Conservation (phyloP, 2,888 invertebrate genomes). For the Isotomurus palustris region DNA sequence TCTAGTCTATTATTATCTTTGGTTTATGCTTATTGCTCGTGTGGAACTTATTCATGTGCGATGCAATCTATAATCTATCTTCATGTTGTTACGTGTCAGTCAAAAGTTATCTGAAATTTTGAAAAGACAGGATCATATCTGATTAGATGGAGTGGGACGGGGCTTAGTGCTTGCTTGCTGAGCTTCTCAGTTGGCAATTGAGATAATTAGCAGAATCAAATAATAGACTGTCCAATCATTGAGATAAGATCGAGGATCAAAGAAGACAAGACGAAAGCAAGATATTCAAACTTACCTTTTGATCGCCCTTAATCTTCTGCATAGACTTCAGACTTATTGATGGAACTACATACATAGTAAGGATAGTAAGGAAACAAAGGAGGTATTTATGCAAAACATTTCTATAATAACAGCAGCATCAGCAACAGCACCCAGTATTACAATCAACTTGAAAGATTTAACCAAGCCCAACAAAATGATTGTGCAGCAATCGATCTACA, state of each 20-base stretch:
- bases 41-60: no score
- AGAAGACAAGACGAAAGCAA: no score
- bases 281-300: no score
- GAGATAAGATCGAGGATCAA: conserved; percentile 7
- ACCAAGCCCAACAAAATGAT: background rate
- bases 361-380: background rate
- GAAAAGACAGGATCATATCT: no score
- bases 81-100: no score
- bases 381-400: background rate
- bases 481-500: background rate
- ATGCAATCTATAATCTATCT: no score
- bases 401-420: no score
- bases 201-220: conserved; percentile 42
- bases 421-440: background rate
- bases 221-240: conserved; percentile 36
- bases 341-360: no score
- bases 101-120: no score
- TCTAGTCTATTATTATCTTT: background rate
- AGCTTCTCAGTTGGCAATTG: conserved; percentile 37
- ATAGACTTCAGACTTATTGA: no score
- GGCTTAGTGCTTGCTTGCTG: conserved; percentile 18
- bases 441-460: background rate
- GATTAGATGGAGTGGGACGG: background rate
- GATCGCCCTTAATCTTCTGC: no score
- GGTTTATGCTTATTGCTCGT: no score